Percentiles rank a stretch among this genome's conserved stretches.
Evolutionary conservation across 2,888 invertebrate species (phyloP).

Genomic region (Zhuqinia jingwanae): DNA sequence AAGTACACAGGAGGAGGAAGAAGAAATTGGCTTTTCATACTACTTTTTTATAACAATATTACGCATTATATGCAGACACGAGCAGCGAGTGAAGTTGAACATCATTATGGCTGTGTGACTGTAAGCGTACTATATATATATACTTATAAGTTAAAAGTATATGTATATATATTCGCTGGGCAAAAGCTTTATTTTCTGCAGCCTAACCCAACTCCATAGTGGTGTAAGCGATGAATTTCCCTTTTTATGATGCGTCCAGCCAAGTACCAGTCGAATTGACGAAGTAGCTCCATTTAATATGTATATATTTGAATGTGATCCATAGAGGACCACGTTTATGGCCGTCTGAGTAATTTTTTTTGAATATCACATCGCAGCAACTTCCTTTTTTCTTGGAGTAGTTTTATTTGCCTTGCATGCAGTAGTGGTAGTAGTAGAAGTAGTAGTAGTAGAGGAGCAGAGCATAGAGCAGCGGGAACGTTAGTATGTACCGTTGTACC

Average conservation of each 20-base stretch:
- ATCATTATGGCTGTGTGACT: constrained; percentile 38
- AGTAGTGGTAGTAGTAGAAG: too few relatives aligned
- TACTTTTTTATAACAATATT: constrained; percentile 42
- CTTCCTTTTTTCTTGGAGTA: constrained; percentile 27
- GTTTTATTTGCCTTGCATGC: constrained; percentile 44
- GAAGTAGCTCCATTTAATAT: constrained; percentile 43
- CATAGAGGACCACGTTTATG: constrained; percentile 57
- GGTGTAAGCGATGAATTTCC: constrained; percentile 37
- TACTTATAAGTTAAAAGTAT: too few relatives aligned
- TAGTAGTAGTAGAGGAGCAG: too few relatives aligned
- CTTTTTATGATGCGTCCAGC: constrained; percentile 42
- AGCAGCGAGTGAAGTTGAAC: constrained; percentile 39
- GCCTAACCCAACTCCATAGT: background rate
- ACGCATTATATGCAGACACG: constrained; percentile 56
- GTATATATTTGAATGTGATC: constrained; percentile 58
- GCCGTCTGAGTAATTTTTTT: constrained; percentile 61
- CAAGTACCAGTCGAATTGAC: constrained; percentile 45
- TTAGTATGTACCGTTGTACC: background rate
- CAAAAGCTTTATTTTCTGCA: constrained; percentile 32
- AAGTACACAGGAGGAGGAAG: constrained; percentile 35
- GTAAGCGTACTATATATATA: too few relatives aligned
- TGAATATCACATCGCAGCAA: constrained; percentile 61
- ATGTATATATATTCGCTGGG: constrained; percentile 1
- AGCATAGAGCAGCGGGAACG: too few relatives aligned
- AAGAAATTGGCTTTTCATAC: constrained; percentile 59